Conservation (phyloP, 2,888 invertebrate species). For the Phortica magna region DNA sequence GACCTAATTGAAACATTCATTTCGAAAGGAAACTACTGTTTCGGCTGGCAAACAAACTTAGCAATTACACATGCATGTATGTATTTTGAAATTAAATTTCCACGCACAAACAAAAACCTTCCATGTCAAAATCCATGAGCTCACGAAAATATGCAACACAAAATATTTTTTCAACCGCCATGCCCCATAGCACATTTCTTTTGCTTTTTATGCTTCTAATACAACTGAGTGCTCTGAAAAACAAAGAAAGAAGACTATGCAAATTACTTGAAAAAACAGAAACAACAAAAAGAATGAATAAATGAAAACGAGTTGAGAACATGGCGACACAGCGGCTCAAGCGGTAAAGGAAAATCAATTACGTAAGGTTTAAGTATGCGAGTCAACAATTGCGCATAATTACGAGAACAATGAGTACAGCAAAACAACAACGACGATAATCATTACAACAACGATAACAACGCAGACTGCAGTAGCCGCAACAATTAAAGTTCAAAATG, state of each 20-base stretch:
- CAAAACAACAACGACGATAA: too few species aligned
- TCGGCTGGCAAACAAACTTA: too few species aligned
- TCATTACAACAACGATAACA: background rate
- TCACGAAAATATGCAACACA: conserved; percentile 20
- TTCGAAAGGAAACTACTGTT: too few species aligned
- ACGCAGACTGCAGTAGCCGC: conserved; percentile 21
- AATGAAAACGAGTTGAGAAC: conserved; percentile 43
- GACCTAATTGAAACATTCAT: too few species aligned
- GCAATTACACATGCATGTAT: too few species aligned
- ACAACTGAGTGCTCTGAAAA: conserved; percentile 49
- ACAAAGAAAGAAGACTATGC: conserved; percentile 41
- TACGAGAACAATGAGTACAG: conserved; percentile 49
- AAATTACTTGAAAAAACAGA: conserved; percentile 47
- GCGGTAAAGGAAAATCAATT: conserved; percentile 61
- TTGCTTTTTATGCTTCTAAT: conserved; percentile 38
- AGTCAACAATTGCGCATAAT: conserved; percentile 73
- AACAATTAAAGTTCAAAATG: conserved; percentile 59
- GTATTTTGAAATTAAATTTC: too few species aligned
- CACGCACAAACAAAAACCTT: background rate
- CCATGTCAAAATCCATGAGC: background rate
- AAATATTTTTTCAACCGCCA: conserved; percentile 9
- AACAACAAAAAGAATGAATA: conserved; percentile 14
- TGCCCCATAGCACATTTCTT: background rate
- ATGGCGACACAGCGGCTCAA: background rate
- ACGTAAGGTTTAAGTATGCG: conserved; percentile 58